phyloP scores from a whole-genome alignment of 2,113 vertebrate genomes.

The Dryoscopus gambensis region DNA sequence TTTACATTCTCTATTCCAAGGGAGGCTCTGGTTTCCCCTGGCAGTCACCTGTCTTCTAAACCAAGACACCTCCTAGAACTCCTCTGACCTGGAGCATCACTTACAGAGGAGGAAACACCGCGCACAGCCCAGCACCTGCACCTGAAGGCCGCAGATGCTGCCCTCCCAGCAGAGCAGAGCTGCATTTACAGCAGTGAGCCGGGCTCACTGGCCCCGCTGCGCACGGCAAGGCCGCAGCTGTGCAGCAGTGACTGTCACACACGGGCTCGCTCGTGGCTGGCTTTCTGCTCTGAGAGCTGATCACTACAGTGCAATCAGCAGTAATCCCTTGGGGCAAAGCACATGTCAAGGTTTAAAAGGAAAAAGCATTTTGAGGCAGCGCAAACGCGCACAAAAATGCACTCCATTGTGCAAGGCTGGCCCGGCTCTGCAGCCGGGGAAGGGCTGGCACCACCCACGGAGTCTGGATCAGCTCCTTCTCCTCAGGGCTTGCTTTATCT shows the following conservation, averaged over 20 bases:
- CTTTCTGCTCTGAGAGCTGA: neutral
- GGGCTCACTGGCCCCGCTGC: accelerated
- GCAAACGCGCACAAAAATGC: neutral
- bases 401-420: neutral
- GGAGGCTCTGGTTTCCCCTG: too few relatives aligned
- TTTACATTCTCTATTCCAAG: too few relatives aligned
- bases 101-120: neutral
- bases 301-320: neutral
- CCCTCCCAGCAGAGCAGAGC: neutral
- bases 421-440: neutral
- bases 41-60: too few relatives aligned
- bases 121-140: neutral
- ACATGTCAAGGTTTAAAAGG: neutral
- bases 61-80: neutral
- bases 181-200: neutral
- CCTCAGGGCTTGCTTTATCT: neutral
- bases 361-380: neutral
- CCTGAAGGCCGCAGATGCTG: neutral
- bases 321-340: neutral
- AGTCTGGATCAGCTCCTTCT: slow-evolving; percentile 11
- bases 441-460: neutral
- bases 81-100: neutral
- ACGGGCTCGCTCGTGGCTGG: accelerated
- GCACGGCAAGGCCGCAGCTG: accelerated
- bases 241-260: neutral